phyloP scores from a whole-genome alignment of 2,888 invertebrate species.

The Pseudanteris insignis region DNA sequence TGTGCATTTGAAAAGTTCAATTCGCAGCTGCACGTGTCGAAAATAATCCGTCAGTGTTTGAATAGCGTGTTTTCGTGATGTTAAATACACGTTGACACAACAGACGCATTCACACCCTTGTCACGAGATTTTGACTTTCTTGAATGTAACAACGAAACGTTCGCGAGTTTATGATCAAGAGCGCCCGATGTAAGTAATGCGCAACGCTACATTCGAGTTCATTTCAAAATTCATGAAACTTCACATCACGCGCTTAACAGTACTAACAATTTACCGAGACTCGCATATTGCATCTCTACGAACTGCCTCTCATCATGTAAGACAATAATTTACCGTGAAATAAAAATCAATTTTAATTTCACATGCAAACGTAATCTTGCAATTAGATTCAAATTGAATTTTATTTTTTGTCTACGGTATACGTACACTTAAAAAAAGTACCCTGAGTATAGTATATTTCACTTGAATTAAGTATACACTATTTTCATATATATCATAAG shows the following conservation, averaged over 20 bases:
- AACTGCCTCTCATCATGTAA: conserved; percentile 13
- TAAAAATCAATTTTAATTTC: too few species aligned
- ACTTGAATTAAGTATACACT: too few species aligned
- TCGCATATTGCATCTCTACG: conserved; percentile 24
- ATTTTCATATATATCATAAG: too few species aligned
- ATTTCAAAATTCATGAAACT: conserved; percentile 33
- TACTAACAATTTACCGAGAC: conserved; percentile 19
- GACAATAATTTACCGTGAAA: not conserved
- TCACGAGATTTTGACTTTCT: conserved; percentile 31
- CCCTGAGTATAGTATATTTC: too few species aligned
- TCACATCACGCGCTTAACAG: conserved; percentile 18
- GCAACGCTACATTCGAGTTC: conserved; percentile 30
- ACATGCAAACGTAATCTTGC: too few species aligned
- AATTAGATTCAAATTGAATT: too few species aligned
- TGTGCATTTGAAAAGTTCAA: too few species aligned
- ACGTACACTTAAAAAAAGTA: too few species aligned
- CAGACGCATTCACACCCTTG: conserved; percentile 29
- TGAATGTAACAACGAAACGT: conserved; percentile 37
- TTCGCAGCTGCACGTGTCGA: not conserved
- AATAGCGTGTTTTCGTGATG: conserved; percentile 10
- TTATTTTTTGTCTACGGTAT: too few species aligned
- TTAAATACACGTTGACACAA: conserved; percentile 22
- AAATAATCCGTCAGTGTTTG: conserved; percentile 21
- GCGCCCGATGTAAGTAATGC: conserved; percentile 13
- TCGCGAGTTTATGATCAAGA: conserved; percentile 27